Conservation (phyloP, 2,113 vertebrate genomes). For the Phylloscopus whistleri region DNA sequence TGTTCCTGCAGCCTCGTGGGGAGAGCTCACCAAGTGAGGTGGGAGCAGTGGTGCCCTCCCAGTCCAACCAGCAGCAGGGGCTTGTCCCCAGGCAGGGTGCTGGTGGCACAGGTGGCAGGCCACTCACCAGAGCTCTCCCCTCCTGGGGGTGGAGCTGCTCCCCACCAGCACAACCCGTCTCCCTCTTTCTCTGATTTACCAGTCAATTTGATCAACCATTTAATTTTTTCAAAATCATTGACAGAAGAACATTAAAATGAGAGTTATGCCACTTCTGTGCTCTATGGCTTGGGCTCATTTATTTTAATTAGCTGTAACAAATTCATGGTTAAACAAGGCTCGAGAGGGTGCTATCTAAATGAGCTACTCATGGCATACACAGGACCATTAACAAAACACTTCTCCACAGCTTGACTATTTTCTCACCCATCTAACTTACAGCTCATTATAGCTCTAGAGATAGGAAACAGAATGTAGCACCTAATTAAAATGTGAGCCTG, state of each 20-base stretch:
- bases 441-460: slow-evolving; percentile 32
- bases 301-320: slow-evolving; percentile 59
- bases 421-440: slow-evolving; percentile 23
- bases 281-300: slow-evolving; percentile 33
- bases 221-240: slow-evolving; percentile 41
- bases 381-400: slow-evolving; percentile 34
- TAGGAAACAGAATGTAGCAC: slow-evolving; percentile 32
- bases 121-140: background rate
- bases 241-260: slow-evolving; percentile 23
- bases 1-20: rapidly evolving
- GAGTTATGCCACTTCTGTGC: slow-evolving; percentile 1
- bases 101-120: background rate
- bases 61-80: background rate
- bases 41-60: background rate
- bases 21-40: background rate
- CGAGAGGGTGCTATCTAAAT: slow-evolving; percentile 32
- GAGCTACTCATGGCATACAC: slow-evolving; percentile 8
- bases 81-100: background rate
- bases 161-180: rapidly evolving
- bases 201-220: slow-evolving; percentile 22
- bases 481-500: slow-evolving; percentile 55
- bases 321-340: slow-evolving; percentile 57
- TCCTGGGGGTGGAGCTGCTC: rapidly evolving
- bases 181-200: background rate
- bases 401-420: slow-evolving; percentile 47